Evolutionary conservation across 2,888 invertebrate species (phyloP).

Genomic region (Philereme vetulata): DNA sequence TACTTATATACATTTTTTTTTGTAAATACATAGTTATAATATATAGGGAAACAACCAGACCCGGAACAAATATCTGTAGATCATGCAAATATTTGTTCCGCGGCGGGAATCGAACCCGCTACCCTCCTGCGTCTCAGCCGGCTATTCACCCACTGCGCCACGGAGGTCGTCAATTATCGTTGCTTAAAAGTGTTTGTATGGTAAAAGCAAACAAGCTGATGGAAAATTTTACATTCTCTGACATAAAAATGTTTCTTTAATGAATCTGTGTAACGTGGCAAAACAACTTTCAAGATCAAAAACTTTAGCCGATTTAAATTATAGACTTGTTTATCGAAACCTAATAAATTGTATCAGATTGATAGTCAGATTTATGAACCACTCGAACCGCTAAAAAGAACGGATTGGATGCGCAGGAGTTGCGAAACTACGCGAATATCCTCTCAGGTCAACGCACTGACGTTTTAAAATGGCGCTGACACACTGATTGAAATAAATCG

Average conservation of each 20-base stretch:
- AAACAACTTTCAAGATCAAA: conserved; percentile 26
- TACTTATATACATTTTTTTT: too few species aligned
- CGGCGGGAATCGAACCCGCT: too few species aligned
- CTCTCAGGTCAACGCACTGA: conserved; percentile 62
- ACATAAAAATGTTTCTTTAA: neutral
- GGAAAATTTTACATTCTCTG: neutral
- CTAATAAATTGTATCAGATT: conserved; percentile 29
- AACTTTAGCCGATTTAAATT: conserved; percentile 20
- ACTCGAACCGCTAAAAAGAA: conserved; percentile 35
- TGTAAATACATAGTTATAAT: too few species aligned
- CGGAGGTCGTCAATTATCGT: too few species aligned
- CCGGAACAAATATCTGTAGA: too few species aligned
- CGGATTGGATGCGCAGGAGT: conserved; percentile 57
- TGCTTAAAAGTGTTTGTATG: neutral
- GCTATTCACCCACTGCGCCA: too few species aligned
- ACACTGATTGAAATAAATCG: conserved; percentile 37
- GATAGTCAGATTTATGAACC: conserved; percentile 44
- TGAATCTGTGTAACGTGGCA: conserved; percentile 7
- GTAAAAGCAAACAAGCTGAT: neutral
- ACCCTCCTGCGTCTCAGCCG: too few species aligned
- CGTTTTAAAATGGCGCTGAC: conserved; percentile 58
- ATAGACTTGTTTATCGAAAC: conserved; percentile 23
- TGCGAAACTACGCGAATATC: conserved; percentile 63
- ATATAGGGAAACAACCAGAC: too few species aligned
- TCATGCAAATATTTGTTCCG: too few species aligned